Percentiles rank a stretch among this genome's conserved stretches.
These are phyloP conservation scores for Zaprionus lineosus DNA, from an alignment of 2,888 invertebrate species.

Conservation along the genomic window DNA sequence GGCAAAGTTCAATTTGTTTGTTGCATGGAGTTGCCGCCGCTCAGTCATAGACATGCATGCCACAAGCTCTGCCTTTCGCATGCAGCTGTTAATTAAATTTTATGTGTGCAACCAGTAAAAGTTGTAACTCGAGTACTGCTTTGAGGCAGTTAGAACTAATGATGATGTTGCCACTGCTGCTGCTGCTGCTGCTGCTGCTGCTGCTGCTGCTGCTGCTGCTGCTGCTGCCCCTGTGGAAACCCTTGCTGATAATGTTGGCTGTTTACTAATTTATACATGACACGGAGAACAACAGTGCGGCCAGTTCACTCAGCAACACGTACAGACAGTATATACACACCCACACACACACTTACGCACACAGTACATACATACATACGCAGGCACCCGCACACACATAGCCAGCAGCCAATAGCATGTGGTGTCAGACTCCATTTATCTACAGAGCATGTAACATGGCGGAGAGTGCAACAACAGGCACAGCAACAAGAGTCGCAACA, in stretches of 20 bases:
- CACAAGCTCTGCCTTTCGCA: conserved; percentile 5
- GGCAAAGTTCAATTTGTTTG: conserved; percentile 44
- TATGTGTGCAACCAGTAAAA: conserved; percentile 53
- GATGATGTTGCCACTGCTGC: conserved; percentile 41
- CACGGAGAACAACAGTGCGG: conserved; percentile 46
- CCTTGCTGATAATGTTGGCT: conserved; percentile 43
- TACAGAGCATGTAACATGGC: conserved; percentile 15
- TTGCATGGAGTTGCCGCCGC: background rate
- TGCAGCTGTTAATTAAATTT: conserved; percentile 69
- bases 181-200: conserved; percentile 33
- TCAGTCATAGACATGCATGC: background rate
- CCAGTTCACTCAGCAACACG: conserved; percentile 19
- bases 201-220: conserved; percentile 14
- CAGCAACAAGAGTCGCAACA: conserved; percentile 10
- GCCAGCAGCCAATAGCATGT: conserved; percentile 39
- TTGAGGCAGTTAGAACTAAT: conserved; percentile 34
- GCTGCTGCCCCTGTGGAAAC: no score
- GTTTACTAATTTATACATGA: conserved; percentile 67
- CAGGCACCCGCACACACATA: no score
- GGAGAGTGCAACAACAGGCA: no score
- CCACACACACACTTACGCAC: no score
- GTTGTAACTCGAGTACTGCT: conserved; percentile 54
- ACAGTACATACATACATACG: no score
- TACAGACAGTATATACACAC: no score
- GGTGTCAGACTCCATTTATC: conserved; percentile 61